Percentiles rank a stretch among this genome's conserved stretches.
phyloP scores from a whole-genome alignment of 1,140 invertebrate species.

The Centruroides sculpturatus region DNA sequence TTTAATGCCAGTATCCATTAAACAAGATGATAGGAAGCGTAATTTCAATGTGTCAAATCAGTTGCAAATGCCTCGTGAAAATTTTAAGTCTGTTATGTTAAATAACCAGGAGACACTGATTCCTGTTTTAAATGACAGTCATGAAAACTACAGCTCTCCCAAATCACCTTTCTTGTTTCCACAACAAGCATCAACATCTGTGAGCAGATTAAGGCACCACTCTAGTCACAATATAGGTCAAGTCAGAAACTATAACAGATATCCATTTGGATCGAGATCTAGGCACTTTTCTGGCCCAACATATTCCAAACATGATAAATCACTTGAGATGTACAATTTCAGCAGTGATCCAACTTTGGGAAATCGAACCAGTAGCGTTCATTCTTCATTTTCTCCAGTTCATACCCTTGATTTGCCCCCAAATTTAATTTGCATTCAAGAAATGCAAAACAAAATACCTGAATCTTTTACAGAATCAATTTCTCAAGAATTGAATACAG shows the following conservation, averaged over 20 bases:
- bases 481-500: too few species aligned
- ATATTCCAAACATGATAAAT: slow-evolving; percentile 15
- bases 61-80: slow-evolving; percentile 27
- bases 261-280: slow-evolving; percentile 9
- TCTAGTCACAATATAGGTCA: slow-evolving; percentile 23
- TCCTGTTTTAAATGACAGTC: slow-evolving; percentile 10
- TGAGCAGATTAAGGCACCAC: slow-evolving; percentile 31
- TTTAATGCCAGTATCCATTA: slow-evolving; percentile 66
- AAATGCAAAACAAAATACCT: too few species aligned
- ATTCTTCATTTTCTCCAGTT: slow-evolving; percentile 3
- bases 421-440: too few species aligned
- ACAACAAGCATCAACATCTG: slow-evolving; percentile 50
- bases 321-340: slow-evolving; percentile 10
- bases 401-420: neutral
- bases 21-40: slow-evolving; percentile 28
- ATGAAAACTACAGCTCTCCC: slow-evolving; percentile 28
- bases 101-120: slow-evolving; percentile 7
- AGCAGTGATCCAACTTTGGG: neutral
- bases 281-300: slow-evolving; percentile 20
- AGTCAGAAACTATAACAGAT: neutral
- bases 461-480: too few species aligned
- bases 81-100: slow-evolving; percentile 4
- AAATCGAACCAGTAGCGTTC: neutral
- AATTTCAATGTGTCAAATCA: slow-evolving; percentile 25
- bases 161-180: slow-evolving; percentile 74